Evolutionary conservation across 2,113 vertebrate species (phyloP), one percentile per base, ranked within the genome.

Genomic region (Seriola aureovittata): DNA sequence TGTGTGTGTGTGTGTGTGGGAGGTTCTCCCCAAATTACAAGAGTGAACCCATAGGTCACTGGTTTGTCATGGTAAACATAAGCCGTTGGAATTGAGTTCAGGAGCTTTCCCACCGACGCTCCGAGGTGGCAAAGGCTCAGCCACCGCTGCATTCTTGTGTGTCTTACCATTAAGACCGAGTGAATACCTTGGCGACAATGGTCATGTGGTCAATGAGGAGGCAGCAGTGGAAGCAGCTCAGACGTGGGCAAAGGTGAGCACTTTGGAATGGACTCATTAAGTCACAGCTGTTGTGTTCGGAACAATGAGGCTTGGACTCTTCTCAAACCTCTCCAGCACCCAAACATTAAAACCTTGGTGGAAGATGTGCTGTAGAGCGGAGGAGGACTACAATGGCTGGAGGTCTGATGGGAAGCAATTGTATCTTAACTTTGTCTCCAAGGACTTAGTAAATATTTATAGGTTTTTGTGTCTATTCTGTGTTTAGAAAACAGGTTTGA

Each of bases 151-250:
- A 94, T 95, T 95, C 91, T 88, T 93, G 77, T 90, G 90, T 93
- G 93, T 91, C 91, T 94, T 94, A 92, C 92, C 80, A 92, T 93
- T 93, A 94, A 93, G 88, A 93, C 87, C 90, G 85, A 81, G 80
- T 90, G 89, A 94, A 95, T 92, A 91, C 81, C 81, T 84, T 59
- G 82, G 86, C 80, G 88, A 92, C 93, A 92, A 86, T 93, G 90
- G 88, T 95, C 93, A 93, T 94, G 91, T 94, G 92, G 93, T 93
- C 93, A 89, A 88, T 89, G 89, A 89, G 84, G 79, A 89, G 91
- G 90, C 84, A 71, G 91, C 79, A 60, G 81, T 91, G 89, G 81
- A 89, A 88, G 88, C 88, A 75, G 93, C 92, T 92, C 92, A 89
- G 88, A 86, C 86, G 80, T 72, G 83, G 80, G 82, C 86, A 91